These are phyloP conservation scores for Narcine bancroftii DNA, from an alignment of 2,113 vertebrate species.

Conservation along the genomic window DNA sequence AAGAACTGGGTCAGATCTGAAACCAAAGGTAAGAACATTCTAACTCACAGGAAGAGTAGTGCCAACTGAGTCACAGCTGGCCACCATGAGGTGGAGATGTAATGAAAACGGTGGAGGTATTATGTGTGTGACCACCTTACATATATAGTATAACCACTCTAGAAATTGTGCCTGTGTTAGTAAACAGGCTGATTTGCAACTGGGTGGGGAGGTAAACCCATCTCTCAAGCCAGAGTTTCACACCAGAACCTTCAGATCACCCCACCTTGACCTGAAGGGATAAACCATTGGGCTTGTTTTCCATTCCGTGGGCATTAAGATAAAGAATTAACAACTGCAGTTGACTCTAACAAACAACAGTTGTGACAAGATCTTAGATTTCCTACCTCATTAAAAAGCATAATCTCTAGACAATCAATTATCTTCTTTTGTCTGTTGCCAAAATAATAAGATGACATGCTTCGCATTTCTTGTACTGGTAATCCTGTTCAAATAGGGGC, in stretches of 20 bases:
- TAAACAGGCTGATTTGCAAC: background rate
- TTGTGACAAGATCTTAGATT: background rate
- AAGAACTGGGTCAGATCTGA: background rate
- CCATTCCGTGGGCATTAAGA: background rate
- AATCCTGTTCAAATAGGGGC: background rate
- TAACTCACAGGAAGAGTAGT: background rate
- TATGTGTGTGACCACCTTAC: too few species aligned
- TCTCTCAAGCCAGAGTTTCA: background rate
- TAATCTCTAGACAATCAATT: background rate
- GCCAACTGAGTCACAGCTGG: background rate
- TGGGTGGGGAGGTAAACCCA: background rate
- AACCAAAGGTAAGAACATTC: background rate
- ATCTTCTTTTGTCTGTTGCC: background rate
- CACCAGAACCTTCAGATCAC: background rate
- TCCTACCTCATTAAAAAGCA: background rate
- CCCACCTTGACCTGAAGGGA: background rate
- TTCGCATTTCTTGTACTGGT: background rate
- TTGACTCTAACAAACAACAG: background rate
- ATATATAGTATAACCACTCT: background rate
- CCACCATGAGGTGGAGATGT: background rate
- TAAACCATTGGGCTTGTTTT: background rate
- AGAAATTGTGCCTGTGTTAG: background rate
- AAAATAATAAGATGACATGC: background rate
- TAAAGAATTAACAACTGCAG: background rate
- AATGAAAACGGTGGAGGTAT: background rate